These are phyloP conservation scores for Girardinus metallicus DNA, from an alignment of 2,797 vertebrate species.

Conservation along the genomic window DNA sequence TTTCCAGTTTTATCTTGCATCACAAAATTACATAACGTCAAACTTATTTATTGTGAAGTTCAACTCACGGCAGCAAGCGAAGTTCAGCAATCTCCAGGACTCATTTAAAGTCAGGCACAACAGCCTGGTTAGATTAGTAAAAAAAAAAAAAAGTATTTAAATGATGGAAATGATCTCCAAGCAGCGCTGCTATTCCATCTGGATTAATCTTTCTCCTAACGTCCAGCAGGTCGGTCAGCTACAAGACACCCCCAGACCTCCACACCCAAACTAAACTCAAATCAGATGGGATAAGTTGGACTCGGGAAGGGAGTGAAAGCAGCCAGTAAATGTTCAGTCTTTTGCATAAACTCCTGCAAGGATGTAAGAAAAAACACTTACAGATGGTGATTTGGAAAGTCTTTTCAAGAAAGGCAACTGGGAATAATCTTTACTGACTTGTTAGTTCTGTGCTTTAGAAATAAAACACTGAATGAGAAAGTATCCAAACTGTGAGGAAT, in stretches of 20 bases:
- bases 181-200: not conserved
- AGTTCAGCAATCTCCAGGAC: not conserved
- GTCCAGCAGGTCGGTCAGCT: not conserved
- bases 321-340: not conserved
- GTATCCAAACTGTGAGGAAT: not conserved
- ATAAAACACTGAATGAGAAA: not conserved
- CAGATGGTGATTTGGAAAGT: not conserved
- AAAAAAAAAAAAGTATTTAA: not conserved
- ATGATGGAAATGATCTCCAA: not conserved
- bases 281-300: not conserved
- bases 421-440: not conserved
- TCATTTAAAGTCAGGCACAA: not conserved
- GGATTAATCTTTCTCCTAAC: not conserved
- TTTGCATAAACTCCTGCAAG: not conserved
- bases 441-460: not conserved
- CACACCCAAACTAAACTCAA: constrained; percentile 5
- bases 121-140: not conserved
- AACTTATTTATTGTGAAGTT: not conserved
- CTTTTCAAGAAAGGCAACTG: not conserved
- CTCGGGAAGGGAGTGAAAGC: not conserved
- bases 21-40: not conserved
- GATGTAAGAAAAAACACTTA: not conserved
- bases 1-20: not conserved
- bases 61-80: not conserved
- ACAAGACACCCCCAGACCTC: not conserved